phyloP scores from a whole-genome alignment of 1,140 invertebrate genomes.

The Spodoptera frugiperda region DNA sequence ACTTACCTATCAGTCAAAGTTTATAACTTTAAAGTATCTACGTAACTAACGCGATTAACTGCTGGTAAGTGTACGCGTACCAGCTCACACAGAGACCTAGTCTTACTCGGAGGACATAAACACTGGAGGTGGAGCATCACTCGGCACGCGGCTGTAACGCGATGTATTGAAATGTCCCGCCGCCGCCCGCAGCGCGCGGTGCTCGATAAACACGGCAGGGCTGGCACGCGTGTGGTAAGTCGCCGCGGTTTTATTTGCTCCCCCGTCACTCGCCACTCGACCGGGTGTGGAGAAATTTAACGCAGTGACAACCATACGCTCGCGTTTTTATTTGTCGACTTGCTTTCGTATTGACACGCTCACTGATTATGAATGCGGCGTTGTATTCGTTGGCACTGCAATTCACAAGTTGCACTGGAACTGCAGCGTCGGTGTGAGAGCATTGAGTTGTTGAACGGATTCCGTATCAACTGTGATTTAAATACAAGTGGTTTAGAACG shows the following conservation, averaged over 20 bases:
- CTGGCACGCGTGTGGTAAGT: not conserved
- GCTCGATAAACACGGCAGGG: not conserved
- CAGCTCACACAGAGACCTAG: not conserved
- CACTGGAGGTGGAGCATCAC: slow-evolving; percentile 9
- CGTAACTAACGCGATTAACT: no score
- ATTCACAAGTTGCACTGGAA: no score
- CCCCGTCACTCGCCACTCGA: not conserved
- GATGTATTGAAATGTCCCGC: slow-evolving; percentile 49
- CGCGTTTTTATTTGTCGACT: slow-evolving; percentile 6
- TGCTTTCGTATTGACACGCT: slow-evolving; percentile 7
- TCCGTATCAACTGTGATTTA: no score
- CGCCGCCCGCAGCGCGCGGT: not conserved
- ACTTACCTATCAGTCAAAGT: not conserved
- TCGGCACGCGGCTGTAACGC: slow-evolving; percentile 25
- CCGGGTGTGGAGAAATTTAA: not conserved
- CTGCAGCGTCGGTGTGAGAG: no score
- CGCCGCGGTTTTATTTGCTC: not conserved
- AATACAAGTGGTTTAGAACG: no score
- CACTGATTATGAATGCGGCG: not conserved
- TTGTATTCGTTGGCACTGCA: not conserved
- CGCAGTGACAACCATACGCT: slow-evolving; percentile 1
- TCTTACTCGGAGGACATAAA: slow-evolving; percentile 11
- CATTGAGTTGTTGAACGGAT: no score
- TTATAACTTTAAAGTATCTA: no score
- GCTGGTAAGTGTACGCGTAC: no score